Base-by-base conservation (phyloP, 2,113 vertebrate genomes). In the Hippocampus guttulatus region DNA sequence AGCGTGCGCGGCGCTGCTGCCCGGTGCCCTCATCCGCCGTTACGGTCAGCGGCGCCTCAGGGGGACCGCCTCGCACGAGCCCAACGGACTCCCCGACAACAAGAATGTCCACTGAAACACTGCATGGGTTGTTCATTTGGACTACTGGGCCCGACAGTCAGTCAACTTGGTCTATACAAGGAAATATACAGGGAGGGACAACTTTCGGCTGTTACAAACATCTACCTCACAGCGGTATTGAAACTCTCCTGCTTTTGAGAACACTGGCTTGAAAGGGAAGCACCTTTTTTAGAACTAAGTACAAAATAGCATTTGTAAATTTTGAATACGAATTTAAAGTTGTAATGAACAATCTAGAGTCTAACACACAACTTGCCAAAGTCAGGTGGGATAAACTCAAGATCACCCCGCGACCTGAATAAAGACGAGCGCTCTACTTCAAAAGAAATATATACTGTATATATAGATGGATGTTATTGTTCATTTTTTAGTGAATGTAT, bases 1-100 rank as follows among this genome's bases (percentile, higher is more conserved):
- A n/a, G 97, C 97, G 62, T 79, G 94, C 68, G 81, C 86, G 71
- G 95, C 96, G 0, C 89, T 99, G 81, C 85, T 98, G 64, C 97
- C 97, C 15, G 94, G 95, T 5, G 88, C 94, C 1, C 87, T 98
- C 63, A 94, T 98, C 88, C 96, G 94, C 66, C 92, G 72, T 68
- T 93, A 93, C 81, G 94, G 94, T 84, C 91, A 87, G 73, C 89
- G 84, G 20, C 89, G 84, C 23, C 89, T 95, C 81, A 92, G 84
- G 55, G 74, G 93, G 82, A 90, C n/a, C 0, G 49, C 89, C 0
- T 72, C 70, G n/a, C 86, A 66, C 0, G 52, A 82, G 30, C 68
- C 85, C 64, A 91, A 86, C 0, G 60, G 86, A 23, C 69, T 69
- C 30, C 15, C 71, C 5, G 51, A 87, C 15, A 74, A 91, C 43